These are phyloP conservation scores for Acrossocheilus fasciatus DNA, from an alignment of 2,797 vertebrate genomes.

Conservation along the genomic window DNA sequence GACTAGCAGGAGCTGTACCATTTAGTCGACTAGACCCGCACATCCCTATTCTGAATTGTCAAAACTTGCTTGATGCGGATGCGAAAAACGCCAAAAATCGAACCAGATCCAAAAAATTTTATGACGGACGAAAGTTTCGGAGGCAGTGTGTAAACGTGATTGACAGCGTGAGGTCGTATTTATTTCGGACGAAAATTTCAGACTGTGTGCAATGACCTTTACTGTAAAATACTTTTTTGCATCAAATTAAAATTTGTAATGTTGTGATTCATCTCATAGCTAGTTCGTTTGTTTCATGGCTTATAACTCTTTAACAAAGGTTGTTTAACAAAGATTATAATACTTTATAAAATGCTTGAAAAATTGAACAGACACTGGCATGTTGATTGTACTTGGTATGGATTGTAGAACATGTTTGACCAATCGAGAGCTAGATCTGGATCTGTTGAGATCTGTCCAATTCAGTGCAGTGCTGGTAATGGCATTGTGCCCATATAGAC, in stretches of 20 bases:
- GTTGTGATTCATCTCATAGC: not conserved
- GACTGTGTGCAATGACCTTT: too few relatives aligned
- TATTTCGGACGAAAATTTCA: too few relatives aligned
- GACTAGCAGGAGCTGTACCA: too few relatives aligned
- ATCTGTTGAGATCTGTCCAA: not conserved
- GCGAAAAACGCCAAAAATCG: too few relatives aligned
- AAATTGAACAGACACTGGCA: not conserved
- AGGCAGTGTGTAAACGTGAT: too few relatives aligned
- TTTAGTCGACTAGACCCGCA: too few relatives aligned
- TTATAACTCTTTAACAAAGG: not conserved
- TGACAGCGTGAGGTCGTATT: too few relatives aligned
- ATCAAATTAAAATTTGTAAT: not conserved
- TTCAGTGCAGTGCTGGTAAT: conserved; percentile 1
- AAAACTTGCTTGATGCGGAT: too few relatives aligned
- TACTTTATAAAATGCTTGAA: not conserved
- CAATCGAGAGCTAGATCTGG: not conserved
- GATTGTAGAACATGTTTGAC: not conserved
- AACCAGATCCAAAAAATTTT: too few relatives aligned
- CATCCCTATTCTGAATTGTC: too few relatives aligned
- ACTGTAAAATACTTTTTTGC: not conserved
- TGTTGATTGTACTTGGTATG: not conserved
- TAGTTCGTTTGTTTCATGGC: not conserved
- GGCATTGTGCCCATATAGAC: conserved; percentile 52
- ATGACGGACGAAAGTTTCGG: too few relatives aligned
- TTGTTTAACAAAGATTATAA: too few relatives aligned